These are phyloP conservation scores for Scaptomyza cyrtandrae DNA, from an alignment of 2,888 invertebrate genomes.

Conservation along the genomic window DNA sequence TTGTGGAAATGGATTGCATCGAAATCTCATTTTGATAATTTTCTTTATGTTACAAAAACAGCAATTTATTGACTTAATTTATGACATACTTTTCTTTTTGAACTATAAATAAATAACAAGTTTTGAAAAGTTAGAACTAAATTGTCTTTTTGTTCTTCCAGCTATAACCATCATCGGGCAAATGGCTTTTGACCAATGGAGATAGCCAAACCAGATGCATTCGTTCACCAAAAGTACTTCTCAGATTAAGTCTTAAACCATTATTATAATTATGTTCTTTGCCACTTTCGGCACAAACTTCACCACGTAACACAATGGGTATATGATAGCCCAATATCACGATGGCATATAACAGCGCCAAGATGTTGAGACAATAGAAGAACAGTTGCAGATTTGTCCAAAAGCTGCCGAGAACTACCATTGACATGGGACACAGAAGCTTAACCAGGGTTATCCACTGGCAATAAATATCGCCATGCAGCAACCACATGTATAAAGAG, in stretches of 20 bases:
- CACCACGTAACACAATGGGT: slow-evolving; percentile 89
- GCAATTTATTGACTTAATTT: neutral
- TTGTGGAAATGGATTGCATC: slow-evolving; percentile 30
- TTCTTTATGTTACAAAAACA: neutral
- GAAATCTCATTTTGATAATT: slow-evolving; percentile 40
- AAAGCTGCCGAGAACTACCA: slow-evolving; percentile 88
- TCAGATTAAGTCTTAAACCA: slow-evolving; percentile 89
- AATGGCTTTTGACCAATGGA: slow-evolving; percentile 90
- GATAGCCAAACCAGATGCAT: slow-evolving; percentile 93
- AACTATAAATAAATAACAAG: neutral
- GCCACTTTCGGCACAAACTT: slow-evolving; percentile 85
- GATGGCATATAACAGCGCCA: slow-evolving; percentile 89
- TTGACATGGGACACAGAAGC: slow-evolving; percentile 90
- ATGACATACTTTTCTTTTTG: neutral
- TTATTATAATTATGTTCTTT: slow-evolving; percentile 87
- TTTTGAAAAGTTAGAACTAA: slow-evolving; percentile 1
- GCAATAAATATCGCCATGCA: slow-evolving; percentile 65
- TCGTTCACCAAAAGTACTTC: slow-evolving; percentile 90
- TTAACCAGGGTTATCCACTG: slow-evolving; percentile 87
- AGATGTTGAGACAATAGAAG: slow-evolving; percentile 89
- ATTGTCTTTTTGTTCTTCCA: slow-evolving; percentile 83
- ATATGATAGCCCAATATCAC: slow-evolving; percentile 89
- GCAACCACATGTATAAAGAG: slow-evolving; percentile 87
- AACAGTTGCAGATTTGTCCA: slow-evolving; percentile 88
- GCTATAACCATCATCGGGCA: slow-evolving; percentile 90